Evolutionary conservation across 2,797 vertebrate species (phyloP).

Genomic region (Mus caroli): DNA sequence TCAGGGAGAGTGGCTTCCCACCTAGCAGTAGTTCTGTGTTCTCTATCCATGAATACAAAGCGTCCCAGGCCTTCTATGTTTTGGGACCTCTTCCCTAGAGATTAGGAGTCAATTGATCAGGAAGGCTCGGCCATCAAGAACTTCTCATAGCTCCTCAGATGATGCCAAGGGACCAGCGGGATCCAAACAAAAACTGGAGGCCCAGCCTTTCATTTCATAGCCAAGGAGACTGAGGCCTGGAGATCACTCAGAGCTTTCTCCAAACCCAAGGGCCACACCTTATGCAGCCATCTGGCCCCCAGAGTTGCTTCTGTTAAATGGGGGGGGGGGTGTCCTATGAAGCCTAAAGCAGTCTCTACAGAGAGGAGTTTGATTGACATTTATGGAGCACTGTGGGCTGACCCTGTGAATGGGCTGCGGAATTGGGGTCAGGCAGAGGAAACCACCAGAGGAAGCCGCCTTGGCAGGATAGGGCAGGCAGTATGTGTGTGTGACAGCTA

Average conservation of each 20-base stretch:
- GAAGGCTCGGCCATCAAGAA: too few relatives aligned
- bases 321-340: neutral
- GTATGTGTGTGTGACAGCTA: fast-evolving
- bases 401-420: constrained; percentile 5
- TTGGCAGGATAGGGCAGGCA: neutral
- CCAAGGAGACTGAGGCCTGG: neutral
- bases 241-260: neutral
- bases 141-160: neutral
- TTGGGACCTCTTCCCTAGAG: neutral
- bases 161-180: neutral
- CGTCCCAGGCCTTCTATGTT: neutral
- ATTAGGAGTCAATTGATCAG: neutral
- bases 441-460: neutral
- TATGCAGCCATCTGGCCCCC: neutral
- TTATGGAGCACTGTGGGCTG: neutral
- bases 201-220: neutral
- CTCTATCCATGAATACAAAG: fast-evolving
- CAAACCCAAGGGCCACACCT: neutral
- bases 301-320: constrained; percentile 21
- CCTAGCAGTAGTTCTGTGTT: neutral
- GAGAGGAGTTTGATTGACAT: neutral
- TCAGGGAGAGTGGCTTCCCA: neutral
- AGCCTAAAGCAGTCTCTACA: neutral
- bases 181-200: neutral
- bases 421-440: neutral